Evolutionary conservation across 1,140 invertebrate genomes (phyloP), one percentile per base, ranked within the genome.

Genomic region (Drosophila tristis): DNA sequence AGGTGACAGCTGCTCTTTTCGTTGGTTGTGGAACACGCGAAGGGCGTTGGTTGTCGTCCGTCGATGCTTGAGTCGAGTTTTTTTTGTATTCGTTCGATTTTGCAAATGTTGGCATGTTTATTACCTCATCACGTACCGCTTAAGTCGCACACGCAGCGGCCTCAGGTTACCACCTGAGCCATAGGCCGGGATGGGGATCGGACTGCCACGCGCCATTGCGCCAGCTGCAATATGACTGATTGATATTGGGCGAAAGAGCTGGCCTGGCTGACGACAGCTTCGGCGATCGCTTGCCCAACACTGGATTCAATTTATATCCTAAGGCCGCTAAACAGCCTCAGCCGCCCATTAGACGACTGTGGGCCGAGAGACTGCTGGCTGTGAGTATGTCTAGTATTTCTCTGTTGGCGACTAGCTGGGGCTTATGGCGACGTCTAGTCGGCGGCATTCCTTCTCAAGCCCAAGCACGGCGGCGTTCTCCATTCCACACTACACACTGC

Each of bases 81-180:
- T 68, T 67, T 29, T 29, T 29, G 5, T 39, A 13, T 39, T 11
- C 11, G 9, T 39, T 39, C 35, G 35, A 39, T 13, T 39, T 39
- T 39, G 35, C 57, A 50, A 70, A 65, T 63, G 70, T 74, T 89
- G 79, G 66, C 77, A 67, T 76, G 63, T 89, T 85, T 89, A 76
- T 87, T 78, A 84, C 84, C 84, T 77, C 80, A 79, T 65, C 84
- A 82, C 78, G 81, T 86, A 87, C 61, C 78, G 61, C 75, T 79
- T 66, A 58, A 73, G 58, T 72, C 66, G 78, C 76, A 78, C 57
- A 74, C 49, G 78, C 82, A 66, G 53, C 3, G 29, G 60, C 54
- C 82, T 87, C 80, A 26, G 39, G 84, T 89, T 84, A 80, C 79
- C 59, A 68, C 65, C 80, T 63, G 79, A 66, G 53, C 64, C 43